Conservation (phyloP, 2,888 invertebrate species). For the Ganaspis brasiliensis region DNA sequence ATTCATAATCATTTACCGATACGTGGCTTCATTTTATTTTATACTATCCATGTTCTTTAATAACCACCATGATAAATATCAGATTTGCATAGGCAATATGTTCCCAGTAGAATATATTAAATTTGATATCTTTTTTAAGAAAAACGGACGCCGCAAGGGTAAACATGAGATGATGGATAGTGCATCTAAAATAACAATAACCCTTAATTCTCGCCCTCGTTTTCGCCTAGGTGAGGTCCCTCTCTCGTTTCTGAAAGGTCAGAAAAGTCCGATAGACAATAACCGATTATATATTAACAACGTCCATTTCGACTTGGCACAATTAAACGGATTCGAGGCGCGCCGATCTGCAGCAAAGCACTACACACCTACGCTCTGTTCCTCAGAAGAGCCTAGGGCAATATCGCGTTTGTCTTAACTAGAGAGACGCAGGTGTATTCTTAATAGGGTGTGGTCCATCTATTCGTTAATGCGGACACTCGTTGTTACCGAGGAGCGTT, state of each 20-base stretch:
- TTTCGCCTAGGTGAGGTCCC: slow-evolving; percentile 23
- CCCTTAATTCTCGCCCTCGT: slow-evolving; percentile 38
- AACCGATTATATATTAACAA: slow-evolving; percentile 42
- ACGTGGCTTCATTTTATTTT: no score
- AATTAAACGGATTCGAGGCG: slow-evolving; percentile 60
- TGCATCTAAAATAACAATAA: slow-evolving; percentile 16
- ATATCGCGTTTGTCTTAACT: slow-evolving; percentile 68
- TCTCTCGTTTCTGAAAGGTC: slow-evolving; percentile 34
- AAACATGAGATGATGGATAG: slow-evolving; percentile 25
- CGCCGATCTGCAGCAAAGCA: slow-evolving; percentile 53
- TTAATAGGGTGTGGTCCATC: slow-evolving; percentile 74
- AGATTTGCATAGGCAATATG: no score
- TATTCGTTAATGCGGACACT: slow-evolving; percentile 73
- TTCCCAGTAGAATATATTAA: not conserved
- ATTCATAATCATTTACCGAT: no score
- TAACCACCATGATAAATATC: no score
- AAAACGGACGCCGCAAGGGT: slow-evolving; percentile 13
- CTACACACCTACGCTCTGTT: slow-evolving; percentile 61
- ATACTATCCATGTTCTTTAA: no score
- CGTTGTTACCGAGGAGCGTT: slow-evolving; percentile 60
- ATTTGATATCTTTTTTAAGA: not conserved
- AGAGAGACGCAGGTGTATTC: slow-evolving; percentile 73
- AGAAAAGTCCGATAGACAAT: slow-evolving; percentile 36
- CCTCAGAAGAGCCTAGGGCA: slow-evolving; percentile 59
- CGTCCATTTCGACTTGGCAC: slow-evolving; percentile 56